Evolutionary conservation across 2,888 invertebrate genomes (phyloP).

Genomic region (Dilophus febrilis): DNA sequence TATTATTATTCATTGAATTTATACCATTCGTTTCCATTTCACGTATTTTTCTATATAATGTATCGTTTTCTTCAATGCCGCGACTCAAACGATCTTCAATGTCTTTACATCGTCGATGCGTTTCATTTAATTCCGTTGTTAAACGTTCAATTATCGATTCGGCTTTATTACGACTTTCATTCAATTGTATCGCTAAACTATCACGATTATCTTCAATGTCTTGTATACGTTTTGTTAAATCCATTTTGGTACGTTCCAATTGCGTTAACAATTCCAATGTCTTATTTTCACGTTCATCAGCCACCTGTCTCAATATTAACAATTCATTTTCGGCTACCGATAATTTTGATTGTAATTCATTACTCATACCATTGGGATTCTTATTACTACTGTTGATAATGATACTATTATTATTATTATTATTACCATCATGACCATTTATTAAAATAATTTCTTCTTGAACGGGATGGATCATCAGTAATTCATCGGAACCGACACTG

Average conservation of each 20-base stretch:
- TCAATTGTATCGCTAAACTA: conserved; percentile 38
- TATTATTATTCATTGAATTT: no score
- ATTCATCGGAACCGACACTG: conserved; percentile 43
- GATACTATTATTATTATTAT: no score
- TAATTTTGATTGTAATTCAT: conserved; percentile 53
- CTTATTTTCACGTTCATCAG: conserved; percentile 50
- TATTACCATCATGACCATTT: no score
- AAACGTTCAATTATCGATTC: conserved; percentile 50
- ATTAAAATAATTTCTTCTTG: conserved; percentile 25
- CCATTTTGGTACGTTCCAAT: conserved; percentile 62
- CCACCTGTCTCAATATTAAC: conserved; percentile 52
- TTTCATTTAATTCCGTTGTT: conserved; percentile 48
- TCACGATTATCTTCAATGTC: conserved; percentile 56
- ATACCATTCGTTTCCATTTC: conserved; percentile 51
- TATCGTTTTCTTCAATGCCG: conserved; percentile 62
- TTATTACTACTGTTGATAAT: conserved; percentile 31
- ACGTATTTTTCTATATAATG: conserved; percentile 49
- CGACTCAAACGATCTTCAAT: conserved; percentile 37
- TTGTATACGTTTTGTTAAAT: conserved; percentile 49
- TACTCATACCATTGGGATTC: no score
- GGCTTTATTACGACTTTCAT: conserved; percentile 51
- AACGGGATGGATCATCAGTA: conserved; percentile 20
- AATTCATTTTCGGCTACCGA: conserved; percentile 56
- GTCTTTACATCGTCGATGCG: conserved; percentile 36
- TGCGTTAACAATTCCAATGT: conserved; percentile 60